Conservation (phyloP, 2,113 vertebrate genomes). For the Heteronetta atricapilla region DNA sequence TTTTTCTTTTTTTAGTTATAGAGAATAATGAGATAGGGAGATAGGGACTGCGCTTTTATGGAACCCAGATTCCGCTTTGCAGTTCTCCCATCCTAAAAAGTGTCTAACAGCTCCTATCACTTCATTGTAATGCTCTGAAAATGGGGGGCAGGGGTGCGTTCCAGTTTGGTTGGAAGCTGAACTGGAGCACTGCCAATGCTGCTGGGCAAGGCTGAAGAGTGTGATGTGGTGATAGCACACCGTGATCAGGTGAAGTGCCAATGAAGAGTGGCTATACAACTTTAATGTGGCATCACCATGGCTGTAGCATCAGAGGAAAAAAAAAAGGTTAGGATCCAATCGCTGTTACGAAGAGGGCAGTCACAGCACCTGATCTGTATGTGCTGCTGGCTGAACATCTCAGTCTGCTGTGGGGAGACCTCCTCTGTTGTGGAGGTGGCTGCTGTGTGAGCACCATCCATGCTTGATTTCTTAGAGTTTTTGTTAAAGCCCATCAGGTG, state of each 20-base stretch:
- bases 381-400: neutral
- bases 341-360: neutral
- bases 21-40: neutral
- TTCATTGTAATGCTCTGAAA: neutral
- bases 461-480: neutral
- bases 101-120: neutral
- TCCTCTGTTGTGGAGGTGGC: neutral
- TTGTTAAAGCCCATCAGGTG: neutral
- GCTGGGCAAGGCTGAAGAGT: neutral
- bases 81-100: neutral
- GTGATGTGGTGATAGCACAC: neutral
- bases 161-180: neutral
- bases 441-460: neutral
- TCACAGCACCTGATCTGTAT: neutral
- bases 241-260: fast-evolving
- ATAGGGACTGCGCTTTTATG: neutral
- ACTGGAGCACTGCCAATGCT: neutral
- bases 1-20: neutral
- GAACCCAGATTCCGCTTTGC: neutral
- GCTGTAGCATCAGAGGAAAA: neutral
- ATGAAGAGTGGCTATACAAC: neutral
- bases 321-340: neutral
- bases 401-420: neutral
- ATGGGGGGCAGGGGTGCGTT: no score
- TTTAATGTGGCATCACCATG: neutral